phyloP scores from a whole-genome alignment of 2,888 invertebrate genomes.

The Tanytarsus gracilentus region DNA sequence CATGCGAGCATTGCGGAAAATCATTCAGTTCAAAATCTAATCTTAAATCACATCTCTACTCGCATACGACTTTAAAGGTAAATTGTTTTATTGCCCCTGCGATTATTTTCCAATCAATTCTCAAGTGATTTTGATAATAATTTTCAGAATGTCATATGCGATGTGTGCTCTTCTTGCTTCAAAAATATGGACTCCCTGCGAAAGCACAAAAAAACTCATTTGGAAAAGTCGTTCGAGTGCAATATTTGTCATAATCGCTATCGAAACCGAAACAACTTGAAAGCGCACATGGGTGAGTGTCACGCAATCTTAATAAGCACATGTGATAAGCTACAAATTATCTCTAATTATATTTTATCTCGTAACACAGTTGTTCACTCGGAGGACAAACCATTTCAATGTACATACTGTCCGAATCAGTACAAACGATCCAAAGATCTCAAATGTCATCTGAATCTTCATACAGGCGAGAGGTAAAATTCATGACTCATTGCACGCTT shows the following conservation, averaged over 20 bases:
- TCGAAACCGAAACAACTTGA: slow-evolving; percentile 22
- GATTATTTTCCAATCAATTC: not conserved
- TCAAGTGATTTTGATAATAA: not conserved
- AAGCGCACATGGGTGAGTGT: slow-evolving; percentile 17
- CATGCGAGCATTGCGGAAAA: slow-evolving; percentile 15
- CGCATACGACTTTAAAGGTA: slow-evolving; percentile 2
- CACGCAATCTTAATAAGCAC: not conserved
- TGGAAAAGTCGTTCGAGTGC: slow-evolving; percentile 16
- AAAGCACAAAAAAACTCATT: slow-evolving; percentile 23
- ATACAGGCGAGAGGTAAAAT: slow-evolving; percentile 13
- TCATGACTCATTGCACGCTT: not conserved
- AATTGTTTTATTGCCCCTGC: not conserved
- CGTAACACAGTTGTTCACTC: slow-evolving; percentile 5
- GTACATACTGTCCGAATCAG: slow-evolving; percentile 13
- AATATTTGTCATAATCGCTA: slow-evolving; percentile 18
- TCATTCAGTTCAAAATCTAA: slow-evolving; percentile 19
- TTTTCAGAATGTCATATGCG: slow-evolving; percentile 2
- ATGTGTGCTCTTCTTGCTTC: slow-evolving; percentile 21
- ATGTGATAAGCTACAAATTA: not conserved
- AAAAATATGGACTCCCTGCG: slow-evolving; percentile 21
- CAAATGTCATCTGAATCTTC: slow-evolving; percentile 14
- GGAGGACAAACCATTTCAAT: slow-evolving; percentile 5
- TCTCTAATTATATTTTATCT: not conserved
- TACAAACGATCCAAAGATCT: slow-evolving; percentile 20
- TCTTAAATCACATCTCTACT: slow-evolving; percentile 22